Evolutionary conservation across 2,888 invertebrate species (phyloP).

Genomic region (Chrysopilus asiliformis): DNA sequence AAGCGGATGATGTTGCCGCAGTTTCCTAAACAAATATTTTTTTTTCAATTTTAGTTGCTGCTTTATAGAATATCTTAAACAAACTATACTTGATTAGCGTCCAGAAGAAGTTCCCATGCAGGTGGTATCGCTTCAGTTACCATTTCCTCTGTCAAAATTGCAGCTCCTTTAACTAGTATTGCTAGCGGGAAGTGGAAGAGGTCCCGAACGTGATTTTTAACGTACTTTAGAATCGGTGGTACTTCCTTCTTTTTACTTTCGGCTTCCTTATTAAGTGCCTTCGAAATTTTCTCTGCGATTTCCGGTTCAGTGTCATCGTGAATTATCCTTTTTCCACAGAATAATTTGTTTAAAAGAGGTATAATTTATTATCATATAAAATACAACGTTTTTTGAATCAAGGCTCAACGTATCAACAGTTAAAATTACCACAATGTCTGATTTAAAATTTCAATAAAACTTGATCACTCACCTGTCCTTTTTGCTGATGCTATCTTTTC

Average conservation of each 20-base stretch:
- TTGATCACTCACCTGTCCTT: conserved; percentile 48
- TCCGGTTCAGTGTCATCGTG: conserved; percentile 32
- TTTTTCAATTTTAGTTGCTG: background rate
- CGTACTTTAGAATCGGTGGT: conserved; percentile 62
- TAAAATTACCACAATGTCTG: too few relatives aligned
- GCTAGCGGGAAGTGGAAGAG: conserved; percentile 84
- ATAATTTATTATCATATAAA: too few relatives aligned
- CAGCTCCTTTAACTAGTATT: conserved; percentile 76
- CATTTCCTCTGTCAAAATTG: conserved; percentile 74
- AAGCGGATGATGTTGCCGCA: conserved; percentile 68
- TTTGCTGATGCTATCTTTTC: conserved; percentile 62
- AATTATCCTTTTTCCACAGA: conserved; percentile 8
- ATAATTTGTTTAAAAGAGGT: background rate
- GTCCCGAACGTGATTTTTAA: conserved; percentile 67
- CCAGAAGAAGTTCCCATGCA: conserved; percentile 89
- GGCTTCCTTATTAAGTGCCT: conserved; percentile 30
- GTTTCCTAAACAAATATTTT: conserved; percentile 46
- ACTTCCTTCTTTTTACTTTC: conserved; percentile 44
- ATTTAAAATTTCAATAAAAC: too few relatives aligned
- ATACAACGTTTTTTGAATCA: too few relatives aligned
- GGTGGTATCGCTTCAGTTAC: conserved; percentile 80
- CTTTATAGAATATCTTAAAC: background rate
- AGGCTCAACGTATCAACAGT: too few relatives aligned
- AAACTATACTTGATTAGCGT: conserved; percentile 48
- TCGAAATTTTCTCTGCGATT: conserved; percentile 30